Evolutionary conservation across 2,113 vertebrate species (phyloP).

Genomic region (Prinia subflava): DNA sequence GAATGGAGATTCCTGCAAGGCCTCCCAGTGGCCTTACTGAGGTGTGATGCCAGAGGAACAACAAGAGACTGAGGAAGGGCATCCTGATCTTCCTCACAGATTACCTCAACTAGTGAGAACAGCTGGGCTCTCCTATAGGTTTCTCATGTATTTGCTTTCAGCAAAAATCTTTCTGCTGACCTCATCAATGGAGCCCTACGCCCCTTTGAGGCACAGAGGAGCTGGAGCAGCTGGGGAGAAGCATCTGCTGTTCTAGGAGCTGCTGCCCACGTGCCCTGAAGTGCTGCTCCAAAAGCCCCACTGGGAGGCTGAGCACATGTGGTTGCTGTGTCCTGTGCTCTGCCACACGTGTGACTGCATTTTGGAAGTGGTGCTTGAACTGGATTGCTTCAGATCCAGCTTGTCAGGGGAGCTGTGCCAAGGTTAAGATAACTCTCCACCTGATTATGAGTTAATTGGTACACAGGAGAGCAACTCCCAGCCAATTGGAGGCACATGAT

Average conservation of each 20-base stretch:
- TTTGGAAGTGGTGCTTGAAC: background rate
- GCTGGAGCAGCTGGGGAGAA: background rate
- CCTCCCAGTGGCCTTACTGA: background rate
- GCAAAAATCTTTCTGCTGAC: background rate
- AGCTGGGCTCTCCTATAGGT: background rate
- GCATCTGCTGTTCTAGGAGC: background rate
- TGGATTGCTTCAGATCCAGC: background rate
- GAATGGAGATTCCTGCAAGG: background rate
- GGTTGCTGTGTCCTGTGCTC: background rate
- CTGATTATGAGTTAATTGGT: background rate
- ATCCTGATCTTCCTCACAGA: background rate
- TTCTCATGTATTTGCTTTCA: background rate
- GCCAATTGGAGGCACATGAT: background rate
- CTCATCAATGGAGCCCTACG: accelerated
- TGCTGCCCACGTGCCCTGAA: background rate
- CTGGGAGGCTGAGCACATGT: accelerated
- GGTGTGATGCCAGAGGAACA: background rate
- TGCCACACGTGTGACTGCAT: accelerated
- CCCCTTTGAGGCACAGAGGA: background rate
- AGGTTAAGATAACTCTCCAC: background rate
- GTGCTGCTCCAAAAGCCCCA: background rate
- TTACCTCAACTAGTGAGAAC: accelerated
- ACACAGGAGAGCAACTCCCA: background rate
- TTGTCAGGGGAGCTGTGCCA: background rate
- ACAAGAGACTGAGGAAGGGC: background rate